Evolutionary conservation across 2,888 invertebrate genomes (phyloP).

Genomic region (Argyresthia albistria): DNA sequence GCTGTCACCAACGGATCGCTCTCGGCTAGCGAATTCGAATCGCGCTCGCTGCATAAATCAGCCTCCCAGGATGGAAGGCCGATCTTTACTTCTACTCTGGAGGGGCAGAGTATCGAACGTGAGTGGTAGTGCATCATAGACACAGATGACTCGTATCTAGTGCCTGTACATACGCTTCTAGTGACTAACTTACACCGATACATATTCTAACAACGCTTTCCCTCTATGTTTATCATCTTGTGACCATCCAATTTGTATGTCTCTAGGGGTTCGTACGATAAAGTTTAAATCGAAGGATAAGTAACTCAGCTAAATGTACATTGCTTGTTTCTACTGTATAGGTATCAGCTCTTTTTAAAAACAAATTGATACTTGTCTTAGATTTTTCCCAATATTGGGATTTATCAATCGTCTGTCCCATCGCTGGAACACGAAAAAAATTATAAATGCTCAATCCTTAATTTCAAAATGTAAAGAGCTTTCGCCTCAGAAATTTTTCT

Average conservation of each 20-base stretch:
- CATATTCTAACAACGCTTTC: constrained; percentile 50
- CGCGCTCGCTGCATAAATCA: constrained; percentile 34
- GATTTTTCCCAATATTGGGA: too few species aligned
- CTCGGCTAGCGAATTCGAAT: constrained; percentile 27
- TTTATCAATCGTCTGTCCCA: too few species aligned
- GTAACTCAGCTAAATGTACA: too few species aligned
- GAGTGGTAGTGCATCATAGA: constrained; percentile 58
- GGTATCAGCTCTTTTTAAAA: too few species aligned
- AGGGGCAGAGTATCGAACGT: constrained; percentile 86
- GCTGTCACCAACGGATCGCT: constrained; percentile 45
- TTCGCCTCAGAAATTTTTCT: too few species aligned
- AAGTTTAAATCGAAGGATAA: too few species aligned
- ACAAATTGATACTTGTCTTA: too few species aligned
- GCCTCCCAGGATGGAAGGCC: constrained; percentile 74
- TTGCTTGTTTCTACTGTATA: too few species aligned
- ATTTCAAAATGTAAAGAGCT: too few species aligned
- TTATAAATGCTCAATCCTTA: too few species aligned
- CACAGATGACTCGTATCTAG: constrained; percentile 24
- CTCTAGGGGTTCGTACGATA: constrained; percentile 37
- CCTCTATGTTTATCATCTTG: constrained; percentile 19
- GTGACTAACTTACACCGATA: constrained; percentile 57
- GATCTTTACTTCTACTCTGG: constrained; percentile 80
- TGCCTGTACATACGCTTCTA: constrained; percentile 68
- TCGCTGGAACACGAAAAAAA: too few species aligned
- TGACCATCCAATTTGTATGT: background rate